Conservation (phyloP, 2,113 vertebrate species). For the Cavia porcellus region DNA sequence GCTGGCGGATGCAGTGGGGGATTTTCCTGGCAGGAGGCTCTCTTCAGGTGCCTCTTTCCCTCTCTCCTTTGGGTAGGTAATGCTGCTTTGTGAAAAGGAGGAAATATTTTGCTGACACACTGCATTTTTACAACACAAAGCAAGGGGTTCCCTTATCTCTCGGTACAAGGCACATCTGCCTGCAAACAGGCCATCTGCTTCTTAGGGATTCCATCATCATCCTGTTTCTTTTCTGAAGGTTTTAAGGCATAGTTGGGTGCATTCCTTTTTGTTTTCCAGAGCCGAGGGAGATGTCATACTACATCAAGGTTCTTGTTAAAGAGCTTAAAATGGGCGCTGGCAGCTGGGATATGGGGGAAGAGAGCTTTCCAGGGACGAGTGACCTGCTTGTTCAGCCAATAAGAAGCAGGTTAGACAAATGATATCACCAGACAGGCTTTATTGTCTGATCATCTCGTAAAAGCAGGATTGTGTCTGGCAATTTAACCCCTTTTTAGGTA, state of each 20-base stretch:
- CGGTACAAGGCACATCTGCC: constrained; percentile 62
- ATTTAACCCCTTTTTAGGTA: constrained; percentile 69
- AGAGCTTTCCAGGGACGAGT: constrained; percentile 79
- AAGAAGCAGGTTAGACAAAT: constrained; percentile 64
- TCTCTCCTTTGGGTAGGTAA: not conserved
- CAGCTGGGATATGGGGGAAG: constrained; percentile 67
- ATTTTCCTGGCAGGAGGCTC: constrained; percentile 50
- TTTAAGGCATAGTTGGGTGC: constrained; percentile 61
- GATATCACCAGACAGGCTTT: constrained; percentile 72
- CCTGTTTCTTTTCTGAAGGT: constrained; percentile 58
- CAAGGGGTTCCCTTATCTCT: constrained; percentile 72
- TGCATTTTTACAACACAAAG: constrained; percentile 61
- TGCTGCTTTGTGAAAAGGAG: constrained; percentile 32
- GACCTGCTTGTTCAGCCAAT: constrained; percentile 75
- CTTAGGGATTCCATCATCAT: constrained; percentile 53
- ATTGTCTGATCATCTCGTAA: constrained; percentile 70
- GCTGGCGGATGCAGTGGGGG: not conserved
- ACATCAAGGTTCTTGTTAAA: constrained; percentile 57
- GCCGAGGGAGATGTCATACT: constrained; percentile 35
- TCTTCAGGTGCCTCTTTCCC: not conserved
- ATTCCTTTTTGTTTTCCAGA: constrained; percentile 65
- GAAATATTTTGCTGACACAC: constrained; percentile 59
- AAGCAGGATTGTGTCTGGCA: constrained; percentile 65
- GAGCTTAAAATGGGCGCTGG: constrained; percentile 72
- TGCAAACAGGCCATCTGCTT: constrained; percentile 64